These are phyloP conservation scores for Callorhinus ursinus DNA, from an alignment of 2,113 vertebrate species.

Conservation along the genomic window DNA sequence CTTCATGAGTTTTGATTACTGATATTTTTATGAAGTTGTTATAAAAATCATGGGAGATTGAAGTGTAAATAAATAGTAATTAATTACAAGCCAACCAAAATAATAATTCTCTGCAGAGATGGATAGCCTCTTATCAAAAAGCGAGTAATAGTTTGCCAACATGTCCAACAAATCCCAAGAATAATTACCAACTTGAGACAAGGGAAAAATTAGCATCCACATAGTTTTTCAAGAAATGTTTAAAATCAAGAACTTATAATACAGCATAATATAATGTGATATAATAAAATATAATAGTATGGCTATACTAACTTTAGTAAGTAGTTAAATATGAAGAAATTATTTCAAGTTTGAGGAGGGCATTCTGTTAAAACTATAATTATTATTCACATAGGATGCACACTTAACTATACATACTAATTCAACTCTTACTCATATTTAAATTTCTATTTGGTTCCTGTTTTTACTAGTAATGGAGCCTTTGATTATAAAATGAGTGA, in stretches of 20 bases:
- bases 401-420: neutral
- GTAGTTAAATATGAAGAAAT: neutral
- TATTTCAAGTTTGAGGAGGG: neutral
- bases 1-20: neutral
- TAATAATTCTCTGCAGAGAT: neutral
- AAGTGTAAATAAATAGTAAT: conserved; percentile 14
- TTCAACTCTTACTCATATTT: neutral
- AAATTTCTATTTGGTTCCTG: neutral
- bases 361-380: neutral
- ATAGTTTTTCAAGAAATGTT: neutral
- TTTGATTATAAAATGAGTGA: neutral
- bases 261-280: neutral
- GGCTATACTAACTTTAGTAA: neutral
- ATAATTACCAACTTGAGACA: neutral
- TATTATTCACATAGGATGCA: neutral
- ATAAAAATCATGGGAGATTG: neutral
- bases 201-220: neutral
- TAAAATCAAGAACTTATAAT: neutral
- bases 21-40: conserved; percentile 18
- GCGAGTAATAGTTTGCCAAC: neutral
- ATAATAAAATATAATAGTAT: neutral
- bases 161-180: neutral
- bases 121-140: neutral
- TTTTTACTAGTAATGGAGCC: neutral
- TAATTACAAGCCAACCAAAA: conserved; percentile 32